Base-by-base conservation (phyloP, 2,113 vertebrate species). In the Gymnogyps californianus region DNA sequence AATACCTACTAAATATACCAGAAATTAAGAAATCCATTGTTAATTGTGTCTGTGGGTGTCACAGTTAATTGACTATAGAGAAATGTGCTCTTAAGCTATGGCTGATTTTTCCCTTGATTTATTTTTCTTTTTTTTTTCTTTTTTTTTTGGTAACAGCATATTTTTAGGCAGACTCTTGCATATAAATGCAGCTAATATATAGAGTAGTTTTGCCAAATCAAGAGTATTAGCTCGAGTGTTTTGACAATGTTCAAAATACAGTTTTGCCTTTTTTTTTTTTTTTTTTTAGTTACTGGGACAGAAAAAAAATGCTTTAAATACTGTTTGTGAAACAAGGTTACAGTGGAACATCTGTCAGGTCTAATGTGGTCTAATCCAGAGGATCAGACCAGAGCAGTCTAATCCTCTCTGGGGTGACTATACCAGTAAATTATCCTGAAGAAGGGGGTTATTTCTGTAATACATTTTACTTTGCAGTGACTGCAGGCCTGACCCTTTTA, bases 351-450 rank as follows among this genome's bases (percentile, higher is more conserved):
- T 84, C 77, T 62, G 16, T 90, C 54, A 70, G 46, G 25, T 90
- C 28, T 92, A 92, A 89, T 54, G 71, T 82, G 51, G 8, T 32
- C 52, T 79, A 75, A 92, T 94, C 72, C n/a, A 58, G 64, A 75
- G 90, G 92, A 89, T 89, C 84, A 78, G 84, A 52, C 40, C 72
- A 70, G 57, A 91, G 52, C 61, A 87, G 77, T 44, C 49, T 84
- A 89, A 96, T 94, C 47, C 83, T 91, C 65, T 84, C 65, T 65
- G 52, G 61, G 61, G 76, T 72, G 71, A 52, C 75, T 83, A 3
- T 72, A 36, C 79, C 83, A 88, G 85, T 95, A 93, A 95, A 89
- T 95, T 93, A 91, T 72, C 61, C 65, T 52, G 65, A 47, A 94
- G 74, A 84, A 89, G 34, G 16, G 47, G 14, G 72, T 94, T 85